Evolutionary conservation across 2,797 vertebrate species (phyloP).

Genomic region (Adrianichthys oophorus): DNA sequence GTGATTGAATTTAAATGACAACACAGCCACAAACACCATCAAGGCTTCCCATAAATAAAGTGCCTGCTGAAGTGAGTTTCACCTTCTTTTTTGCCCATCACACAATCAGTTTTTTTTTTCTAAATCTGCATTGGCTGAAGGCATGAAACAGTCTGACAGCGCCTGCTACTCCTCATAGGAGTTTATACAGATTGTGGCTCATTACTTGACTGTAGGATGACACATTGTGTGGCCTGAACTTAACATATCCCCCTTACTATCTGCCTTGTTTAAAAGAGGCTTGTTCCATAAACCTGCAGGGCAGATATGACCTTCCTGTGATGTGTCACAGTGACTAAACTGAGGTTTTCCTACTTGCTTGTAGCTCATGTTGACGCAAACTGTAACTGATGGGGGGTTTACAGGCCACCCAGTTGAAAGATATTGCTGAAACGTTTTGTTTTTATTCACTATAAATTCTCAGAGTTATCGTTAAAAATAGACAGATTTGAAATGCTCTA

Average conservation of each 20-base stretch:
- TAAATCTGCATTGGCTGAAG: neutral
- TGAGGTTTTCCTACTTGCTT: no score
- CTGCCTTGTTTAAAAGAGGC: slow-evolving; percentile 11
- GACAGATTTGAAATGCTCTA: no score
- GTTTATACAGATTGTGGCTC: neutral
- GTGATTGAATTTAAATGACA: slow-evolving; percentile 48
- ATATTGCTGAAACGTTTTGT: slow-evolving; percentile 7
- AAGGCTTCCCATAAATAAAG: slow-evolving; percentile 29
- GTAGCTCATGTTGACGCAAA: no score
- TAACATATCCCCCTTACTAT: neutral
- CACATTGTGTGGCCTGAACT: slow-evolving; percentile 1
- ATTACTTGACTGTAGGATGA: slow-evolving; percentile 2
- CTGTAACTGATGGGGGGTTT: slow-evolving; percentile 1
- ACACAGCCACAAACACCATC: slow-evolving; percentile 15
- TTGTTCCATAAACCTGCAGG: slow-evolving; percentile 33
- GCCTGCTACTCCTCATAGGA: slow-evolving; percentile 1
- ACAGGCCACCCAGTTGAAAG: slow-evolving; percentile 15
- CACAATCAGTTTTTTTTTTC: no score
- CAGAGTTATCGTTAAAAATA: no score
- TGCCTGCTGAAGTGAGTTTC: neutral
- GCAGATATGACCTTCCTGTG: slow-evolving; percentile 18
- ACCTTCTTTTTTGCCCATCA: no score
- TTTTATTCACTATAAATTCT: slow-evolving; percentile 2
- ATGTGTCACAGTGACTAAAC: neutral
- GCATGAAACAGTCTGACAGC: slow-evolving; percentile 3